Percentiles rank a stretch among this genome's conserved stretches.
Evolutionary conservation across 2,113 vertebrate species (phyloP).

Genomic region (Alosa alosa): DNA sequence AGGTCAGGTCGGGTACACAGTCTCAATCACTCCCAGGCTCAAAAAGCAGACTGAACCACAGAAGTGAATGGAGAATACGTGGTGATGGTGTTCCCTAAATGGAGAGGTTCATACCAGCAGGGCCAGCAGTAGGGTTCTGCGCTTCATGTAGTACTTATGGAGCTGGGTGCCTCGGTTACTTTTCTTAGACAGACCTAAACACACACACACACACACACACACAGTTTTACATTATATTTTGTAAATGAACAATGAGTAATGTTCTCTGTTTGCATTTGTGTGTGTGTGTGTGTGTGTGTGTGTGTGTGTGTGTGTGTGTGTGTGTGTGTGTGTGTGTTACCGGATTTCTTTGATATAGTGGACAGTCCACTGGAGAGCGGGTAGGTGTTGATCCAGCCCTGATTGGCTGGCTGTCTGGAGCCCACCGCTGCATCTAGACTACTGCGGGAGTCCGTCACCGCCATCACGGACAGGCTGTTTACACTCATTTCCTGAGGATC

Average conservation of each 20-base stretch:
- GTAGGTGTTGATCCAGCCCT: slow-evolving; percentile 98
- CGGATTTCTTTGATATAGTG: slow-evolving; percentile 97
- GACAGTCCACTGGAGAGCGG: slow-evolving; percentile 95
- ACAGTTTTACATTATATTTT: too few species aligned
- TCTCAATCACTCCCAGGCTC: not conserved
- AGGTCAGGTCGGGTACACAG: too few species aligned
- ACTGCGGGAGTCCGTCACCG: slow-evolving; percentile 77
- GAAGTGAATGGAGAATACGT: too few species aligned
- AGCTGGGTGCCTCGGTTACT: slow-evolving; percentile 92
- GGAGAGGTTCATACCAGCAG: slow-evolving; percentile 74
- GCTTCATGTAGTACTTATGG: slow-evolving; percentile 98
- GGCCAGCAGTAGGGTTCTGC: slow-evolving; percentile 85
- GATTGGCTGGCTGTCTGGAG: slow-evolving; percentile 87
- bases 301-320: not conserved
- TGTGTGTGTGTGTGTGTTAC: slow-evolving; percentile 56
- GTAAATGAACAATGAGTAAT: too few species aligned
- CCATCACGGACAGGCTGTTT: slow-evolving; percentile 74
- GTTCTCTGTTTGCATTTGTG: not conserved
- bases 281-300: not conserved
- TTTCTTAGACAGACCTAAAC: slow-evolving; percentile 89
- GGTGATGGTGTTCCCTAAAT: too few species aligned
- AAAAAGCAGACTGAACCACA: not conserved
- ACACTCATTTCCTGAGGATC: slow-evolving; percentile 88
- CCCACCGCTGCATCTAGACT: slow-evolving; percentile 86
- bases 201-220: slow-evolving; percentile 11